Percentiles rank a stretch among this genome's conserved stretches.
Conservation (phyloP, 2,113 vertebrate species). For the Penelope pileata region DNA sequence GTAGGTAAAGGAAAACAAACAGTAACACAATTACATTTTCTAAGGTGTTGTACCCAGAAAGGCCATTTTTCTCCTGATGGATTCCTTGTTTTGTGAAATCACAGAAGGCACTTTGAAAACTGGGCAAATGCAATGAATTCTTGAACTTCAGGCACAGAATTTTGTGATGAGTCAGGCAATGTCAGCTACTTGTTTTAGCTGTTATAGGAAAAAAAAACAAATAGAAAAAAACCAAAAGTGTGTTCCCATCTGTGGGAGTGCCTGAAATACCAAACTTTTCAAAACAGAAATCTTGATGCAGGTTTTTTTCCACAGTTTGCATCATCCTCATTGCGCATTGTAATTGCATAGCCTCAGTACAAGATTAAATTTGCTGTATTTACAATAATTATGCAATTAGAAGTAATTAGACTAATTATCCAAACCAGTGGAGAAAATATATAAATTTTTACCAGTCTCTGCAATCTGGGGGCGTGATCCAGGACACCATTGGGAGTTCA, state of each 20-base stretch:
- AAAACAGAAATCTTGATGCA: background rate
- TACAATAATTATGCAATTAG: constrained; percentile 76
- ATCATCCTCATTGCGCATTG: background rate
- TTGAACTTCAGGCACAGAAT: background rate
- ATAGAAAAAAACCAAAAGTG: fast-evolving
- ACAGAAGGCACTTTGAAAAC: background rate
- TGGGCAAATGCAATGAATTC: background rate
- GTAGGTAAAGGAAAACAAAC: background rate
- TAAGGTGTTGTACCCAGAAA: fast-evolving
- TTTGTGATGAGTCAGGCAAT: fast-evolving
- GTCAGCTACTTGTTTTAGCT: background rate
- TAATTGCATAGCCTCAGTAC: constrained; percentile 61
- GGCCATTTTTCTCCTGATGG: fast-evolving
- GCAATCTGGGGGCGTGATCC: constrained; percentile 2
- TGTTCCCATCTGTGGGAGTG: fast-evolving
- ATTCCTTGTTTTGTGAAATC: background rate
- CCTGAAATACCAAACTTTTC: background rate
- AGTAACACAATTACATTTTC: background rate
- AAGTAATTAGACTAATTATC: constrained; percentile 73
- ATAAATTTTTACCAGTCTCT: constrained; percentile 59
- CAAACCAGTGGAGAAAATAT: constrained; percentile 56
- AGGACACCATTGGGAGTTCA: background rate
- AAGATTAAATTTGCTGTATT: constrained; percentile 72
- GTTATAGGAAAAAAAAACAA: fast-evolving
- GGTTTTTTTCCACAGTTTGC: background rate